These are phyloP conservation scores for Atta texana DNA, from an alignment of 1,140 invertebrate species.

Conservation along the genomic window DNA sequence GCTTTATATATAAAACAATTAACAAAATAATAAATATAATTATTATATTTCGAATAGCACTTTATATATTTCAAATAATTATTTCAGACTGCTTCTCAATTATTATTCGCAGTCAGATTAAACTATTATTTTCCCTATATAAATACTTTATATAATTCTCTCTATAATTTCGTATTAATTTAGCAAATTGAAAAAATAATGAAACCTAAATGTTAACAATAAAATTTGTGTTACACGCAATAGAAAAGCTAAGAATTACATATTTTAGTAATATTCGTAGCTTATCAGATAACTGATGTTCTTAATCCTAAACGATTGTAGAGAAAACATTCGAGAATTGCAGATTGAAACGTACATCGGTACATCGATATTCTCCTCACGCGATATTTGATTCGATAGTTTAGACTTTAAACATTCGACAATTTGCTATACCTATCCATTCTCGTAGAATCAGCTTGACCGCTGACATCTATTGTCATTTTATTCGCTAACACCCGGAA, in stretches of 20 bases:
- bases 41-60: slow-evolving; percentile 15
- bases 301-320: slow-evolving; percentile 54
- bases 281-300: slow-evolving; percentile 42
- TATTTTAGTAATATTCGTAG: slow-evolving; percentile 15
- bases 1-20: slow-evolving; percentile 35
- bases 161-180: slow-evolving; percentile 21
- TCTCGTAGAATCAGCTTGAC: slow-evolving; percentile 41
- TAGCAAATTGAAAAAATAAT: neutral
- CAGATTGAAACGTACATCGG: slow-evolving; percentile 43
- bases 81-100: neutral
- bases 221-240: neutral
- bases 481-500: slow-evolving; percentile 62
- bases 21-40: slow-evolving; percentile 55
- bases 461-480: slow-evolving; percentile 67
- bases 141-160: neutral
- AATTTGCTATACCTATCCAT: slow-evolving; percentile 44
- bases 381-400: slow-evolving; percentile 45
- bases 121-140: slow-evolving; percentile 13
- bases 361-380: slow-evolving; percentile 30
- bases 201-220: neutral
- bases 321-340: slow-evolving; percentile 39
- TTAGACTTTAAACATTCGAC: slow-evolving; percentile 54
- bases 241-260: neutral
- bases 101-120: slow-evolving; percentile 2
- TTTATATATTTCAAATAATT: slow-evolving; percentile 25